A percentile compares a stretch with the other conserved stretches of the same genome.
Conservation (phyloP, 2,888 invertebrate genomes). For the Pyrrhia umbra region DNA sequence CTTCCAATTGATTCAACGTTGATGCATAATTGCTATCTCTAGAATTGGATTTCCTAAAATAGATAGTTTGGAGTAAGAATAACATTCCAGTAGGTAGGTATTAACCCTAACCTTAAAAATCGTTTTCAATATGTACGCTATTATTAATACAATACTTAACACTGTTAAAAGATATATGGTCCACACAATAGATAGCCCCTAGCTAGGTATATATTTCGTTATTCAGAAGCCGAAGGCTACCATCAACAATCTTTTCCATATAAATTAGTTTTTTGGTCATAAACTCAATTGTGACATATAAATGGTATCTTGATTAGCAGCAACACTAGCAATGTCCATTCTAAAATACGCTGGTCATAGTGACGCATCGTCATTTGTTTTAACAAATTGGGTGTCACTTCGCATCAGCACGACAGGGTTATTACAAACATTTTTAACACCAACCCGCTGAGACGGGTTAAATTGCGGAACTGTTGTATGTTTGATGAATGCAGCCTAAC, state of each 20-base stretch:
- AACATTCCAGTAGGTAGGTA: not conserved
- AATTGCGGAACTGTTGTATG: constrained; percentile 53
- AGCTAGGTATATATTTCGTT: no score
- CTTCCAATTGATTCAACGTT: constrained; percentile 48
- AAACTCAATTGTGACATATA: no score
- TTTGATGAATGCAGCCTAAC: constrained; percentile 25
- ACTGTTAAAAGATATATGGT: no score
- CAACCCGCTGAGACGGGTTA: constrained; percentile 60
- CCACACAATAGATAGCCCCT: no score
- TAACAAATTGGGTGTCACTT: constrained; percentile 83
- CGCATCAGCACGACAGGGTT: constrained; percentile 65
- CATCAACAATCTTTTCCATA: no score
- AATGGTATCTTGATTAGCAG: no score
- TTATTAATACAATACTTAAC: no score
- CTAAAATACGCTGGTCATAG: constrained; percentile 15
- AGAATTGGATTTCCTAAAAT: not conserved
- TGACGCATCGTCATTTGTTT: constrained; percentile 54
- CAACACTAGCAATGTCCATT: not conserved
- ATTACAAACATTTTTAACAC: constrained; percentile 74
- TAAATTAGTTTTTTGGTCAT: no score
- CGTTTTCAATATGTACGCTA: no score
- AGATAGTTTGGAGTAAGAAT: not conserved
- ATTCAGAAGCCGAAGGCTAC: no score
- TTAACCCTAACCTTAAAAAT: no score
- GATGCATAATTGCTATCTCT: constrained; percentile 16